A percentile compares a stretch with the other conserved stretches of the same genome.
Conservation (phyloP, 2,888 invertebrate genomes). For the Teleogryllus oceanicus region DNA sequence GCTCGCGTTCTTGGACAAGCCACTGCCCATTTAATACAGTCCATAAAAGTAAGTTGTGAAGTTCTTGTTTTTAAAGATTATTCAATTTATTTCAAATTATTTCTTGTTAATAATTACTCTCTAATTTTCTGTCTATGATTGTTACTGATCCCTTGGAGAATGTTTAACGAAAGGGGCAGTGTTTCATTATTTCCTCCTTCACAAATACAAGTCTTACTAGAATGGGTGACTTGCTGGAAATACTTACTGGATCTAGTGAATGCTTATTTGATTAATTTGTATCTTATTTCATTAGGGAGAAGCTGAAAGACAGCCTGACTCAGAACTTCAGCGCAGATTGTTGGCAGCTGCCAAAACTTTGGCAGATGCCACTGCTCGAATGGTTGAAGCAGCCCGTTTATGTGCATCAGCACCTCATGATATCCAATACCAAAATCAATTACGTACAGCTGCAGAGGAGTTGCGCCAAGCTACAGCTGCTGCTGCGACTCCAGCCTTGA, state of each 20-base stretch:
- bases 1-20: conserved; percentile 89
- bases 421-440: conserved; percentile 73
- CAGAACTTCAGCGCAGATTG: conserved; percentile 83
- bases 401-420: conserved; percentile 85
- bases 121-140: background rate
- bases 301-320: conserved; percentile 82
- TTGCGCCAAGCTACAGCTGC: conserved; percentile 86
- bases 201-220: no score
- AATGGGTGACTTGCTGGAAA: no score
- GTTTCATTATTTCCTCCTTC: no score
- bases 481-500: conserved; percentile 74
- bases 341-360: conserved; percentile 90
- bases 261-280: no score
- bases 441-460: conserved; percentile 88
- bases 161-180: no score
- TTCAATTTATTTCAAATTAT: background rate
- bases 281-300: conserved; percentile 55
- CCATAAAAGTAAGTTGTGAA: conserved; percentile 68
- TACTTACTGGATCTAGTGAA: no score
- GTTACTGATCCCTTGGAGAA: background rate
- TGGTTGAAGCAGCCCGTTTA: conserved; percentile 94
- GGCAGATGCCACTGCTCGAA: conserved; percentile 93
- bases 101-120: background rate
- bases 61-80: no score
- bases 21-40: conserved; percentile 88